Evolutionary conservation across 1,140 invertebrate species (phyloP), one percentile per base, ranked within the genome.

Genomic region (Hylaeus anthracinus): DNA sequence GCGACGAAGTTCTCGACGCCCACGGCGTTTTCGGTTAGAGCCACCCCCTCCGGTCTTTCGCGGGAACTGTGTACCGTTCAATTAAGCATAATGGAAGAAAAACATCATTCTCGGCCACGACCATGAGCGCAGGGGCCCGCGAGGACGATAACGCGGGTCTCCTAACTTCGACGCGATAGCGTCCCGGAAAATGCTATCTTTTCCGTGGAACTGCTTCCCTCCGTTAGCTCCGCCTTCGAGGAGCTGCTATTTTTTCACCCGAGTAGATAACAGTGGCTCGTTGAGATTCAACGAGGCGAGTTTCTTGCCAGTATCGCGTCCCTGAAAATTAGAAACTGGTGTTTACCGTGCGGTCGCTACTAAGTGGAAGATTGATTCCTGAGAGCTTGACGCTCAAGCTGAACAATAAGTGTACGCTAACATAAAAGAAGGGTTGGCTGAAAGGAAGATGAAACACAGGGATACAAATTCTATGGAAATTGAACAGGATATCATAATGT

Each of bases 71-170:
- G 26, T 66, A 67, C 72, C 37, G 45, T 80, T 63, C 78, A 80
- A 80, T 80, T 80, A 80, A 67, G 72, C 78, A 80, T 74, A 80
- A 80, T 74, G 78, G 78, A 80, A 80, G 51, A 64, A 61, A 80
- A 80, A 80, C 78, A 74, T 67, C n/a, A 63, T 74, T 53, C 53
- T 9, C 10, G 4, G 39, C 5, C 15, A 37, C 37, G 53, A 41
- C 12, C 6, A 15, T 65, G 10, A 26, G 43, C 77, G 51, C n/a
- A n/a, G 12, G 37, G 70, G 61, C 65, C 55, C 60, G 69, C 69
- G 69, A 37, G 77, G 51, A 79, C 69, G 77, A 79, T 79, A 79
- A 72, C 77, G 60, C 69, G 69, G 65, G 5, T 72, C 77, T 65
- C 14, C 77, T 39, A 56, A 72, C 60, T 65, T 72, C 14, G 1